Evolutionary conservation across 2,888 invertebrate genomes (phyloP), one percentile per base, ranked within the genome.

Genomic region (Drosophila antonietae): DNA sequence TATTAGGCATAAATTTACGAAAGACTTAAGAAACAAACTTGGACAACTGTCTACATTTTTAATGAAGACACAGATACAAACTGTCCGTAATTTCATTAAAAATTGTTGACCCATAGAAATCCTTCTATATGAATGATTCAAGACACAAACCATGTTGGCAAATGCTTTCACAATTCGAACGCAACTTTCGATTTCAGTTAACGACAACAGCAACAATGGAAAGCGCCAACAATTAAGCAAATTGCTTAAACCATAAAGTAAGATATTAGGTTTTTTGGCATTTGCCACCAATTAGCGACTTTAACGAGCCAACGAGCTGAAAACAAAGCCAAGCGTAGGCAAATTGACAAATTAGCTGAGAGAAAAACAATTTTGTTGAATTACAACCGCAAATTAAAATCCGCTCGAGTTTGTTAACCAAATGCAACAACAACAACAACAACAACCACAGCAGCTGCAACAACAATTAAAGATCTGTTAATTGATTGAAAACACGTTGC

Each of bases 271-370:
- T 64, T 52, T 31, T 69, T 46, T n/a, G 71, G 57, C 35, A 62
- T 73, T 75, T 47, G 68, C 60, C 67, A 53, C 66, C 83, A 80
- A 89, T 89, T 88, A 88, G 72, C 77, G 67, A 59, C 81, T 63
- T 74, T 75, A 85, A 83, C 73, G 72, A 84, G 68, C 63, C 74
- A 60, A 14, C 20, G 28, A 28, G 14, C 37, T 10, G 44, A 47
- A 37, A 55, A 52, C 33, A 67, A 74, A 67, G 47, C n/a, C 60
- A 63, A 76, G 80, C 80, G 62, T 73, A 71, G 80, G 67, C 74
- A 88, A 86, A 89, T 86, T 86, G 87, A 86, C 81, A 86, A 86
- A 89, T 85, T 86, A 82, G 74, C 69, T 63, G 70, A 83, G 70
- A 78, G 76, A 61, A 67, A 71, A 66, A 46, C 77, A 67, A 71